Base-by-base conservation (phyloP, 2,888 invertebrate species). In the Drosophila eohydei region DNA sequence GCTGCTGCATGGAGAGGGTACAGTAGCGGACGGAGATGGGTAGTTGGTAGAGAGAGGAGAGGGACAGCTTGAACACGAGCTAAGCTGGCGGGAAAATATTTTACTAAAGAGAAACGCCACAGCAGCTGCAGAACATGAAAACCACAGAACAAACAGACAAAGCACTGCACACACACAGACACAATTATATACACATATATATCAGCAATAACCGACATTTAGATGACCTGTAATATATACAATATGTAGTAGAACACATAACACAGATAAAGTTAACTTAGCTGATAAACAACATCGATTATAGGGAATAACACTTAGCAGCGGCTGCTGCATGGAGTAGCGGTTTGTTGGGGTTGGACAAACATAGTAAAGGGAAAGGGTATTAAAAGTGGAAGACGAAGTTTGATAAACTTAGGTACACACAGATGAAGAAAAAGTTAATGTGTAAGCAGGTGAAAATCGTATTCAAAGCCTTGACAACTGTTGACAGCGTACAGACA, bases 391-490 rank as follows among this genome's bases (percentile, higher is more conserved):
- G 54, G 11, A 44, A 14, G 51, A 59, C 30, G 21, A 30, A 60
- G 58, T 43, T 60, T 34, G 56, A 60, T 46, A 60, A 70, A 61
- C 76, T 48, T 36, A 74, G 26, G n/a, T 44, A 43, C 30, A 62
- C 21, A 65, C 60, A 64, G 6, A 52, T 70, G 52, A 73, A 36
- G 38, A 44, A 71, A 55, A 68, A 66, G 66, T 71, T 74, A 48
- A 74, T 59, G 59, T 70, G 69, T 59, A 72, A 75, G 82, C 70
- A 89, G 89, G 83, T 88, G 80, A 71, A 88, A 87, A 88, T 76
- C 71, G 68, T 55, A 71, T 87, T 68, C 63, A 82, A 54, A 88
- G 68, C 86, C 83, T 80, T 85, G 83, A 89, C 88, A 88, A 89
- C 88, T 89, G 85, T 78, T 85, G 88, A 82, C 83, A 89, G 75